Base-by-base conservation (phyloP, 1,140 invertebrate genomes). In the Camponotus pennsylvanicus region DNA sequence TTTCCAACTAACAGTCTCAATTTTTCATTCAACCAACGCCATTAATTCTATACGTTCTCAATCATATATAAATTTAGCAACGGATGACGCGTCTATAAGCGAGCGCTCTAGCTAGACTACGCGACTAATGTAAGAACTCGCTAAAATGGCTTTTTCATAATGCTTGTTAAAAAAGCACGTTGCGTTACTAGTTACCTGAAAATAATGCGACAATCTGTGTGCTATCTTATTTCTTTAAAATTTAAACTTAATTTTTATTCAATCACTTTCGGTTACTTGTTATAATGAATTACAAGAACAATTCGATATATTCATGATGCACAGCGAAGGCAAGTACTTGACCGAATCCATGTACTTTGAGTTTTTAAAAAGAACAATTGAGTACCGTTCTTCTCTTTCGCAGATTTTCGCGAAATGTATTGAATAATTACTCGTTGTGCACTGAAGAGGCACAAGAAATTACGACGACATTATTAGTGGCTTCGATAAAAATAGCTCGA, bases 21-120 rank as follows among this genome's bases (percentile, higher is more conserved):
- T 45, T 85, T 59, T 40, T 7, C 18, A 49, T 76, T 86, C 64
- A 9, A 21, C 55, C 69, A 88, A 79, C 59, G 73, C 63, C 8
- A 63, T 64, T 69, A 49, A 84, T 55, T 18, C 6, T 34, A 85
- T 34, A 78, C 13, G 8, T 45, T n/a, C 69, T 34, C n/a, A 40
- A 64, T 66, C 86, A 66, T 88, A 89, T 82, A 63, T 79, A 89
- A 71, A 55, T 80, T 77, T 86, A 90, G 82, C 42, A 15, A 6
- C 15, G 49, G 15, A 59, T 77, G 61, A 86, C 82, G 76, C 86
- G 76, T 90, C 64, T 80, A 87, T 84, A 90, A 90, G 89, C 89
- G 86, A 83, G 76, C 86, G 82, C 80, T 82, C 86, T 90, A 90
- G 85, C 88, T 90, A 85, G 86, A 90, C 89, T 90, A 90, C 55